Evolutionary conservation across 2,888 invertebrate genomes (phyloP).

Genomic region (Tachystola acroxantha): DNA sequence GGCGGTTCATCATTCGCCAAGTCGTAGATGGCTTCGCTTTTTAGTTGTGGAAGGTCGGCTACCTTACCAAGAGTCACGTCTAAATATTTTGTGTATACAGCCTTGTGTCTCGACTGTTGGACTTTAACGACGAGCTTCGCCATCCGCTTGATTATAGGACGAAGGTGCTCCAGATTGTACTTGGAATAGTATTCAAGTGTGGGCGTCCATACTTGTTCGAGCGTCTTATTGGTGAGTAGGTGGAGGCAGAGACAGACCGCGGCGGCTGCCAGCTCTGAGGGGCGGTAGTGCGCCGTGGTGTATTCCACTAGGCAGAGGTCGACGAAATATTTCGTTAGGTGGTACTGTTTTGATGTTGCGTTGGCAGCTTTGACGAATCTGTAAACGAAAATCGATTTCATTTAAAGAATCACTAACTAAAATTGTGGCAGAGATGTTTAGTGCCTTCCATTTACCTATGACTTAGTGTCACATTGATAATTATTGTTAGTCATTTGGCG

Average conservation of each 20-base stretch:
- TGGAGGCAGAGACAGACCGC: conserved; percentile 85
- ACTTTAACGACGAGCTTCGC: conserved; percentile 83
- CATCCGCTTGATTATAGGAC: conserved; percentile 82
- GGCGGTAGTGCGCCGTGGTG: conserved; percentile 85
- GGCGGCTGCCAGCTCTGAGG: conserved; percentile 91
- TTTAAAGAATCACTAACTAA: too few relatives aligned
- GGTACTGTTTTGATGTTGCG: conserved; percentile 82
- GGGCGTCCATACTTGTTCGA: conserved; percentile 82
- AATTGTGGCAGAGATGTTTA: too few relatives aligned
- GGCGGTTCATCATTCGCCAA: conserved; percentile 30
- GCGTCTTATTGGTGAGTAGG: conserved; percentile 71
- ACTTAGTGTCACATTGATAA: too few relatives aligned
- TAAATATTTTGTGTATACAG: conserved; percentile 83
- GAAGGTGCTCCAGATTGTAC: conserved; percentile 83
- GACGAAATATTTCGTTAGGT: conserved; percentile 93
- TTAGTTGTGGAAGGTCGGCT: conserved; percentile 80
- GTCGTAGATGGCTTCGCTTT: conserved; percentile 51
- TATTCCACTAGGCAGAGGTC: conserved; percentile 92
- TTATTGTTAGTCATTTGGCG: too few relatives aligned
- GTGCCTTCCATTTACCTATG: too few relatives aligned
- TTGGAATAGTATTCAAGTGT: conserved; percentile 87
- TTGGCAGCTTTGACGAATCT: conserved; percentile 80
- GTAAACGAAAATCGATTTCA: conserved; percentile 15
- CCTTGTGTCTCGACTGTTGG: conserved; percentile 84
- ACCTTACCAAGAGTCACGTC: conserved; percentile 79